A percentile compares a stretch with the other conserved stretches of the same genome.
These are phyloP conservation scores for Apteryx owenii DNA, from an alignment of 2,113 vertebrate species.

Conservation along the genomic window DNA sequence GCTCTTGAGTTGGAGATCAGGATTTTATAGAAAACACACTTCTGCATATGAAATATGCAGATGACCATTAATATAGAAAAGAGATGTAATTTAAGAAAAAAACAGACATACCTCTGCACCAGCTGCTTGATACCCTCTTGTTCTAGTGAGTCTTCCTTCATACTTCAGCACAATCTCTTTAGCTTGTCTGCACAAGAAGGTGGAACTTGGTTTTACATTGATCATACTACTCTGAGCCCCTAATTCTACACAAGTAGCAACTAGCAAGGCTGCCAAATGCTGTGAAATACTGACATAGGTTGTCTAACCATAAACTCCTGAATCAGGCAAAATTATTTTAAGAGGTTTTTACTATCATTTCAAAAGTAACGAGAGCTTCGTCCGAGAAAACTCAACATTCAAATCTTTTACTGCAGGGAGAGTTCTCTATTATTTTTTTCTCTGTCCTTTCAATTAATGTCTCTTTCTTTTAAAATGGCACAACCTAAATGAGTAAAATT, in stretches of 20 bases:
- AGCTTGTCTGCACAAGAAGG: conserved; percentile 84
- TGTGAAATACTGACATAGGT: not conserved
- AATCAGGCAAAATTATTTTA: not conserved
- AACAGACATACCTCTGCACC: conserved; percentile 88
- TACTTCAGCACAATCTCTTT: conserved; percentile 94
- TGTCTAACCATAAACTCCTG: not conserved
- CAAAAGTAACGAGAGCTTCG: not conserved
- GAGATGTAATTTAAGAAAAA: not conserved
- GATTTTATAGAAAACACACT: not conserved
- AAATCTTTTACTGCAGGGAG: not conserved
- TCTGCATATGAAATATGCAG: not conserved
- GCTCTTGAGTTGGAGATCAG: not conserved
- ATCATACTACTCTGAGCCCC: fast-evolving
- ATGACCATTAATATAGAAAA: not conserved
- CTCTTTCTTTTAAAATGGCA: not conserved
- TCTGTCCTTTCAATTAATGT: not conserved
- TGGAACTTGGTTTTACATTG: not conserved
- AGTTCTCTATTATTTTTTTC: not conserved
- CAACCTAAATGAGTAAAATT: not conserved
- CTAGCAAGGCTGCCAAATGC: not conserved
- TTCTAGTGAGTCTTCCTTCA: conserved; percentile 93
- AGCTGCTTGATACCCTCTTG: conserved; percentile 95
- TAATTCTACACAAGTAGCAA: not conserved
- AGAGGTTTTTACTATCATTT: not conserved
- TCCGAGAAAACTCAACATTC: not conserved